Conservation (phyloP, 2,113 vertebrate genomes). For the Cynopterus brachyotis region DNA sequence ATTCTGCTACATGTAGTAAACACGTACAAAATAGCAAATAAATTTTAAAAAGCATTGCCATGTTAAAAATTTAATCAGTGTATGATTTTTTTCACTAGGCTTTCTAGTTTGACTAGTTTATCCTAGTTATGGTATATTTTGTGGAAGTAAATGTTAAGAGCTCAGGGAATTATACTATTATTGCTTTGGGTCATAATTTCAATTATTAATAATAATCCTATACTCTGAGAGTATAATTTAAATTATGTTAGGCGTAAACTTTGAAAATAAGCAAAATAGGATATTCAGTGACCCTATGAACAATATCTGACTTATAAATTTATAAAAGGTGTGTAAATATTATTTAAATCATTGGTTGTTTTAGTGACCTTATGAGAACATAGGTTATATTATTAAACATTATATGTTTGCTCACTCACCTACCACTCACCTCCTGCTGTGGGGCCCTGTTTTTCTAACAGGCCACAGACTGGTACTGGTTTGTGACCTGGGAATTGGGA, state of each 20-base stretch:
- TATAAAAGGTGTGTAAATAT: neutral
- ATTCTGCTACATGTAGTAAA: neutral
- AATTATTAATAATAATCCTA: constrained; percentile 2
- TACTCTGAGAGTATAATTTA: neutral
- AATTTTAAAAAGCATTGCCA: neutral
- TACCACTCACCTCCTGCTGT: too few relatives aligned
- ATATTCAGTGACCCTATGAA: neutral
- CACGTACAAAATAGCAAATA: neutral
- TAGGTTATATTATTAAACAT: neutral
- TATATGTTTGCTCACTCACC: neutral
- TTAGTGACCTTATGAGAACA: neutral
- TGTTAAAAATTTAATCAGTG: neutral
- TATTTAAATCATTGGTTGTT: neutral
- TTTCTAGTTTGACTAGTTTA: neutral
- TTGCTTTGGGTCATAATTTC: constrained; percentile 31
- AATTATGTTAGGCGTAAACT: constrained; percentile 17
- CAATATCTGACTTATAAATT: neutral
- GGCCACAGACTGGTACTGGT: too few relatives aligned
- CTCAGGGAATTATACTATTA: neutral
- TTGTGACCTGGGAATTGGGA: too few relatives aligned
- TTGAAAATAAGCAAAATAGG: neutral
- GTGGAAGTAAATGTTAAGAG: neutral
- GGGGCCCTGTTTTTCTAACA: too few relatives aligned
- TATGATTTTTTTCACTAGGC: neutral
- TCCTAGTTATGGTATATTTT: neutral